These are phyloP conservation scores for Meloe dianella DNA, from an alignment of 2,888 invertebrate species.

Conservation along the genomic window DNA sequence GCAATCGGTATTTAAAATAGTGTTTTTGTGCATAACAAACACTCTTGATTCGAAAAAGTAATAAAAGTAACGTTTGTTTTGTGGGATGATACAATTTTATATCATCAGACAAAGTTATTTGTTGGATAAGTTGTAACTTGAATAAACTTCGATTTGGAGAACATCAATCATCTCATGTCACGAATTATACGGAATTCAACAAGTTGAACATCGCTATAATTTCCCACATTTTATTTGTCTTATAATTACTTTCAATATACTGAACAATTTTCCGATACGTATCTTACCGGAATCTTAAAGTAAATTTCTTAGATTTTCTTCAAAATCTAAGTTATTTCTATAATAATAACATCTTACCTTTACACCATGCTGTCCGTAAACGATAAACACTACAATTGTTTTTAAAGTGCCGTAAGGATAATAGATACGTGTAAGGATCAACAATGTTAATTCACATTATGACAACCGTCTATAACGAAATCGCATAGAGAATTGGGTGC, in stretches of 20 bases:
- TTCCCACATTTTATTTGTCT: background rate
- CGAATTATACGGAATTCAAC: background rate
- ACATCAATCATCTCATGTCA: background rate
- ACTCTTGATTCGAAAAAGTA: no score
- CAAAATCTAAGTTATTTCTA: background rate
- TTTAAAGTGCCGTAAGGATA: constrained; percentile 13
- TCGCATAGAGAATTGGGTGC: constrained; percentile 42
- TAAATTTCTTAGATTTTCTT: background rate
- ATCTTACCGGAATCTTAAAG: background rate
- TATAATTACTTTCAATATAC: background rate
- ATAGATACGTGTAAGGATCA: constrained; percentile 27
- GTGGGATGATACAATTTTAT: background rate
- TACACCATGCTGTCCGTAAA: constrained; percentile 37
- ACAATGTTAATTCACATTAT: constrained; percentile 34
- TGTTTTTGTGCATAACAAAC: no score
- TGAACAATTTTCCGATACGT: background rate
- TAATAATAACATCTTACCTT: constrained; percentile 32
- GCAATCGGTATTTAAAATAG: background rate
- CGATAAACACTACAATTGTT: constrained; percentile 26
- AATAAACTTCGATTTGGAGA: background rate
- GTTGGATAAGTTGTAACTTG: background rate
- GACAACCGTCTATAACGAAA: constrained; percentile 32
- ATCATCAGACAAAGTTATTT: background rate
- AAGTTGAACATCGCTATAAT: background rate
- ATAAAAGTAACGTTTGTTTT: no score